phyloP scores from a whole-genome alignment of 2,797 vertebrate species.

The Muscicapa comitata region DNA sequence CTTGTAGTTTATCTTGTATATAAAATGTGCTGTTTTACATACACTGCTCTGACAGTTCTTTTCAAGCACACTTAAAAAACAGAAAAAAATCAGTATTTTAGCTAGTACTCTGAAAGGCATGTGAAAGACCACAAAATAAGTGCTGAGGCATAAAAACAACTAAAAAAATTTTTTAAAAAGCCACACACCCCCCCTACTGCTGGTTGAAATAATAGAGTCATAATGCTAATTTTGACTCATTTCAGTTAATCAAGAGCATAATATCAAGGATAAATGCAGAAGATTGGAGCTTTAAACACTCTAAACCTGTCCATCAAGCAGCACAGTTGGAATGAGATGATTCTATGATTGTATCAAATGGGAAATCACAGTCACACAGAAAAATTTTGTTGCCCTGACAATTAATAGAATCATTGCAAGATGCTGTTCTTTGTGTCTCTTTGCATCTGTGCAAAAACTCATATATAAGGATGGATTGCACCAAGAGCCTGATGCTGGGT shows the following conservation, averaged over 20 bases:
- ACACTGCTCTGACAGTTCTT: neutral
- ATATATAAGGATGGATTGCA: neutral
- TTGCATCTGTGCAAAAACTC: neutral
- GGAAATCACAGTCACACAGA: neutral
- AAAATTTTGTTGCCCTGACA: neutral
- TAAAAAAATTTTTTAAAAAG: fast-evolving
- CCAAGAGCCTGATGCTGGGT: neutral
- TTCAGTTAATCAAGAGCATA: neutral
- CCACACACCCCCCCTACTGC: neutral
- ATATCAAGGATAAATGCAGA: neutral
- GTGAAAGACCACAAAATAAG: neutral
- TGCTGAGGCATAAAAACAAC: neutral
- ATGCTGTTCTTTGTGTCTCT: neutral
- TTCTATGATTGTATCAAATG: neutral
- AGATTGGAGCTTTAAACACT: neutral
- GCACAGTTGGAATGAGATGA: neutral
- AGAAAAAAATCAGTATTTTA: neutral
- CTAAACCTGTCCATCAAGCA: neutral
- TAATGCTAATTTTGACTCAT: neutral
- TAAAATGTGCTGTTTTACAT: neutral
- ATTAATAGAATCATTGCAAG: fast-evolving
- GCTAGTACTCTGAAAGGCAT: neutral
- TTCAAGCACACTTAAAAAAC: neutral
- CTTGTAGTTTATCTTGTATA: neutral
- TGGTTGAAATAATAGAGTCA: neutral